phyloP scores from a whole-genome alignment of 2,797 vertebrate genomes.

The Hylomyscus alleni region DNA sequence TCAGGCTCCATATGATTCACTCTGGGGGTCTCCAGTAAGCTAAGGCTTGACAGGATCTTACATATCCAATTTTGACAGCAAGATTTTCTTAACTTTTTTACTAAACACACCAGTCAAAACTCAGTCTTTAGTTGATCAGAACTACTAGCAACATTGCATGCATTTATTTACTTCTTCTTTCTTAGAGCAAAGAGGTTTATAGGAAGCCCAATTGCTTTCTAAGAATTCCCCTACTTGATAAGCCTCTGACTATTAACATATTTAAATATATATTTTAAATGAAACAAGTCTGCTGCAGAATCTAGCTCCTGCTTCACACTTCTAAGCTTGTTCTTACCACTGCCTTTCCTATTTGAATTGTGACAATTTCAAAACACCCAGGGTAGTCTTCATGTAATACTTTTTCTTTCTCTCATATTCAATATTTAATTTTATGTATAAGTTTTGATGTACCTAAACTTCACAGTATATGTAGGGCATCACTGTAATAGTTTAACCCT shows the following conservation, averaged over 20 bases:
- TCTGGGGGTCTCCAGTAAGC: too few relatives aligned
- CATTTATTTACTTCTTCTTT: neutral
- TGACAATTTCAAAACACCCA: neutral
- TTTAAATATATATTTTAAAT: neutral
- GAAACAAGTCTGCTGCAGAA: neutral
- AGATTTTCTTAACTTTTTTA: neutral
- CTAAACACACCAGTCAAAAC: neutral
- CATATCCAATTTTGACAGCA: neutral
- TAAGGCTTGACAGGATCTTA: too few relatives aligned
- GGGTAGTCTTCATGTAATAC: neutral
- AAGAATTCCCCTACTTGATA: neutral
- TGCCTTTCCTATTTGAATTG: neutral
- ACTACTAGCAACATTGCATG: neutral
- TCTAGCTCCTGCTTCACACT: neutral
- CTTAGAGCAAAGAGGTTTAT: neutral
- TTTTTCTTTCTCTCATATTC: neutral
- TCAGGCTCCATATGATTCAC: too few relatives aligned
- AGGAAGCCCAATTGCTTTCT: neutral
- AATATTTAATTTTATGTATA: conserved; percentile 7
- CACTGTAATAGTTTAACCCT: neutral
- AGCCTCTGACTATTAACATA: neutral
- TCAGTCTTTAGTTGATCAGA: neutral
- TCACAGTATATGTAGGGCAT: neutral
- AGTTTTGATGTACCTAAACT: neutral
- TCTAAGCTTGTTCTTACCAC: neutral